Evolutionary conservation across 2,797 vertebrate species (phyloP).

Genomic region (Melanotaenia trifasciata): DNA sequence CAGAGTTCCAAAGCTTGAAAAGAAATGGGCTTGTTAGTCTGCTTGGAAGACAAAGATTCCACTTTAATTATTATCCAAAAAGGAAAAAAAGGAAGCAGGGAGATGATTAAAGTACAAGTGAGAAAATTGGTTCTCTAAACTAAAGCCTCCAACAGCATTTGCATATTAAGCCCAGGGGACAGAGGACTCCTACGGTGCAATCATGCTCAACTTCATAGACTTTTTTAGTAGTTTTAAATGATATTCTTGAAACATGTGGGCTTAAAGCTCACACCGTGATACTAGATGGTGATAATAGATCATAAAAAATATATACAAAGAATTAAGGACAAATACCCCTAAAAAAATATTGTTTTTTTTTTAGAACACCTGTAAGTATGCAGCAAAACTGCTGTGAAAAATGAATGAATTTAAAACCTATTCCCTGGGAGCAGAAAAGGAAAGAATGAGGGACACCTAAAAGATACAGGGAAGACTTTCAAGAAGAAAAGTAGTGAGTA

Average conservation of each 20-base stretch:
- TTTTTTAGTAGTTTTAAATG: background rate
- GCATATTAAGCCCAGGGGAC: background rate
- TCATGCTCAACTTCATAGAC: background rate
- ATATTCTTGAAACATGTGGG: conserved; percentile 12
- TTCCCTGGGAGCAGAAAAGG: conserved; percentile 38
- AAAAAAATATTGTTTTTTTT: conserved; percentile 33
- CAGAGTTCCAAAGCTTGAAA: conserved; percentile 44
- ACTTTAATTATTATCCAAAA: conserved; percentile 64
- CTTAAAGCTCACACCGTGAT: conserved; percentile 27
- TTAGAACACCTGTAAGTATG: conserved; percentile 36
- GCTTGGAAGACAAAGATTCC: conserved; percentile 58
- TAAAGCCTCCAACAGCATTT: conserved; percentile 1
- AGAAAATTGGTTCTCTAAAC: conserved; percentile 48
- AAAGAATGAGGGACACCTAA: conserved; percentile 27
- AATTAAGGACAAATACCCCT: conserved; percentile 31
- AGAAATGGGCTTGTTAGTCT: conserved; percentile 27
- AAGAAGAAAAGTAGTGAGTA: conserved; percentile 5
- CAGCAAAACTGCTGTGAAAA: conserved; percentile 56
- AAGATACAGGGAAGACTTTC: conserved; percentile 33
- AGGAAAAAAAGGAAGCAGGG: conserved; percentile 42
- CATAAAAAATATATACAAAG: conserved; percentile 31
- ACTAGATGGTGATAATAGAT: conserved; percentile 31
- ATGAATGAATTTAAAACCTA: conserved; percentile 56
- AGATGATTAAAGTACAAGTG: conserved; percentile 31
- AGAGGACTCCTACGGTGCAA: background rate